Evolutionary conservation across 2,113 vertebrate genomes (phyloP).

Genomic region (Strix uralensis): DNA sequence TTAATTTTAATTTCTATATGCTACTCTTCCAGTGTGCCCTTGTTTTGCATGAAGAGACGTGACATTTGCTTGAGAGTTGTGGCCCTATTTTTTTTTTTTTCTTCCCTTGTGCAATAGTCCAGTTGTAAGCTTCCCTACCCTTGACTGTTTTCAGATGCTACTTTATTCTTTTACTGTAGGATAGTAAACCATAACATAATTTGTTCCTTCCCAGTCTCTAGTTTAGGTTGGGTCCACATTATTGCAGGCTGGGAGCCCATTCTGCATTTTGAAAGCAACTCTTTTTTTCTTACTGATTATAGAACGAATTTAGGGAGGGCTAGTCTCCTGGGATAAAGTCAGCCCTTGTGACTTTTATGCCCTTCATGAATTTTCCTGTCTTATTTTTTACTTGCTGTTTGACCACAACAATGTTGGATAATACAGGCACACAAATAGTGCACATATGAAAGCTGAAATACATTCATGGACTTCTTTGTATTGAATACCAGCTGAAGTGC

Average conservation of each 20-base stretch:
- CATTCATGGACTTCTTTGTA: neutral
- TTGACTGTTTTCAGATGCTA: neutral
- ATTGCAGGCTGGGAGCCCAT: neutral
- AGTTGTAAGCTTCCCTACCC: neutral
- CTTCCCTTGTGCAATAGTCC: neutral
- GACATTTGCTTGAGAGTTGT: neutral
- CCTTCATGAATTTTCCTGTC: neutral
- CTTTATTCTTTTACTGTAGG: neutral
- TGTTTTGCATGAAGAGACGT: neutral
- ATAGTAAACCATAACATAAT: neutral
- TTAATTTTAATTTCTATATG: neutral
- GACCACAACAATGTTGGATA: neutral
- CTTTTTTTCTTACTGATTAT: neutral
- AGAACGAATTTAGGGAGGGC: neutral
- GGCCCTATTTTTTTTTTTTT: neutral
- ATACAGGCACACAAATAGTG: neutral
- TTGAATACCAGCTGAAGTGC: neutral
- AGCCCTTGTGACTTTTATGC: neutral
- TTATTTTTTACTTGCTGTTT: neutral
- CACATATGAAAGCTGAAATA: neutral
- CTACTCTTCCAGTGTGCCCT: neutral
- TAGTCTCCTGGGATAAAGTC: neutral
- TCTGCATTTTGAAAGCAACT: neutral
- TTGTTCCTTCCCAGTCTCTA: neutral
- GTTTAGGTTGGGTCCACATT: neutral